These are phyloP conservation scores for Rhopilema esculentum DNA, from an alignment of 30 jellyfish, hydroid and myxozoan species.

Conservation along the genomic window DNA sequence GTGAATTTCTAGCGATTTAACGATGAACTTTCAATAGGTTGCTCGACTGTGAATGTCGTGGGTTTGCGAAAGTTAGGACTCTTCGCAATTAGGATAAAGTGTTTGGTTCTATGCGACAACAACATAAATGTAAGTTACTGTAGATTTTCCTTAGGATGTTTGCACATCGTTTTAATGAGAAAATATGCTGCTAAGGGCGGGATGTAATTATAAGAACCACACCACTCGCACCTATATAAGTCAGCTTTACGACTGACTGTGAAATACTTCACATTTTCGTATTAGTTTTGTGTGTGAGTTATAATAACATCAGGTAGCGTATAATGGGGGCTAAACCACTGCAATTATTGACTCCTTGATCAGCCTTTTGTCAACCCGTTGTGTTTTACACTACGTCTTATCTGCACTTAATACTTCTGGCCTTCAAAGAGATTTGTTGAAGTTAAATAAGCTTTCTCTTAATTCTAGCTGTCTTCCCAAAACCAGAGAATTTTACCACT, in stretches of 20 bases:
- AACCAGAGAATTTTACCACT: background rate
- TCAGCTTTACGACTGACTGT: background rate
- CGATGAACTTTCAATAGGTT: background rate
- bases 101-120: background rate
- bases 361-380: background rate
- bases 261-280: too few species aligned
- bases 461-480: background rate
- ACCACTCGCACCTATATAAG: background rate
- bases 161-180: too few species aligned
- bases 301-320: background rate
- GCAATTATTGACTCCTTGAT: background rate
- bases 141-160: too few species aligned
- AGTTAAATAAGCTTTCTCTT: background rate
- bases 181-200: too few species aligned
- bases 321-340: background rate
- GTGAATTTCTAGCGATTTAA: constrained; percentile 10
- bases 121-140: background rate
- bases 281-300: background rate
- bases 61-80: background rate
- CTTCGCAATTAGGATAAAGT: background rate
- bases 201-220: too few species aligned
- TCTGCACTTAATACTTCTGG: background rate
- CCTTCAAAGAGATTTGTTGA: background rate
- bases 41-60: background rate
- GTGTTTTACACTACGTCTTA: too few species aligned